Percentiles rank a stretch among this genome's conserved stretches.
phyloP scores from a whole-genome alignment of 2,797 vertebrate genomes.

The Myotis pilosus region DNA sequence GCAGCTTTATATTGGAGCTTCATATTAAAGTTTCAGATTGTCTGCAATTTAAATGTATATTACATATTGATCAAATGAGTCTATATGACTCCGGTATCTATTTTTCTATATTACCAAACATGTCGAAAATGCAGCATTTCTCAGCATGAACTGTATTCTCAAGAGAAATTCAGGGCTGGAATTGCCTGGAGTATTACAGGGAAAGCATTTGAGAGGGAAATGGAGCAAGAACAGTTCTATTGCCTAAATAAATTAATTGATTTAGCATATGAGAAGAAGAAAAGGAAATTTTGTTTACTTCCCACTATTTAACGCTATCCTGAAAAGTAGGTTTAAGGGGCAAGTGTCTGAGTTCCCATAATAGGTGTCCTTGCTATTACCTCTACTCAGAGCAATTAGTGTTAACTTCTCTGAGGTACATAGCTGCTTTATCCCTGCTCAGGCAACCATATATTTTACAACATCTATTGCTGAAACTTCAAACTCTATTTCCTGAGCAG shows the following conservation, averaged over 20 bases:
- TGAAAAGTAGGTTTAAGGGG: background rate
- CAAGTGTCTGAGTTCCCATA: background rate
- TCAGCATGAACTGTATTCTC: constrained; percentile 34
- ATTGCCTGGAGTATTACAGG: constrained; percentile 32
- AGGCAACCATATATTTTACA: constrained; percentile 20
- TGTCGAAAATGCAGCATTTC: background rate
- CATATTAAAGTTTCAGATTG: background rate
- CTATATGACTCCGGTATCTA: background rate
- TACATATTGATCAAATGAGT: constrained; percentile 13
- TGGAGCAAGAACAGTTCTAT: constrained; percentile 46
- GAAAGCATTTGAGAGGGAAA: constrained; percentile 47
- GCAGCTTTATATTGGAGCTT: background rate
- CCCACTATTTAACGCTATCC: constrained; percentile 5
- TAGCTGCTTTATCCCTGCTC: constrained; percentile 19
- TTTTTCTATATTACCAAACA: constrained; percentile 23
- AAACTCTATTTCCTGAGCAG: constrained; percentile 44
- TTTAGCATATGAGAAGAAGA: constrained; percentile 6
- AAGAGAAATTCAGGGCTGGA: constrained; percentile 28
- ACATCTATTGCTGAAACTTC: constrained; percentile 36
- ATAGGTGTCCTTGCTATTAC: background rate
- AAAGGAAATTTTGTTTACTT: background rate
- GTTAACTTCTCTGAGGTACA: background rate
- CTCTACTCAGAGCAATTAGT: background rate
- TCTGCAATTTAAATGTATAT: constrained; percentile 3
- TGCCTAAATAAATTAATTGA: constrained; percentile 65